These are phyloP conservation scores for Eilema sororculum DNA, from an alignment of 2,888 invertebrate species.

Conservation along the genomic window DNA sequence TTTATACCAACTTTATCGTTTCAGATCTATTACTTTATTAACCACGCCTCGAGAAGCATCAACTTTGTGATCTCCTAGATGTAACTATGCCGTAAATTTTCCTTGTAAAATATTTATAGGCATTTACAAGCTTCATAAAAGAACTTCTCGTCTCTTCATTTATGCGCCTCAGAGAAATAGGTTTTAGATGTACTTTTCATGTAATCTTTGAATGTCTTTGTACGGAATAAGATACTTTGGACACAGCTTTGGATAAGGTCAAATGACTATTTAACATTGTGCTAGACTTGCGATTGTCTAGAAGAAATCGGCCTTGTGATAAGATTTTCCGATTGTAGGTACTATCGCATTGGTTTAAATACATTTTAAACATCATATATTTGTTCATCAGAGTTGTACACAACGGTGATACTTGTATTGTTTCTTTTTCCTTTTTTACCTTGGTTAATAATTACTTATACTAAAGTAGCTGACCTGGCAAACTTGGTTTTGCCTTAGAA, in stretches of 20 bases:
- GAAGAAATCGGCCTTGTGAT: too few relatives aligned
- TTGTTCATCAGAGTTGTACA: too few relatives aligned
- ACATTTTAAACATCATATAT: too few relatives aligned
- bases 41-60: conserved; percentile 6
- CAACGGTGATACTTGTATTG: too few relatives aligned
- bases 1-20: background rate
- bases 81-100: conserved; percentile 23
- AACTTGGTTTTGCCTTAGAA: too few relatives aligned
- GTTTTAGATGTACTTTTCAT: background rate
- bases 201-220: background rate
- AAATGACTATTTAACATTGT: background rate
- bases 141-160: background rate
- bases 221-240: background rate
- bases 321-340: too few relatives aligned
- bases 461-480: too few relatives aligned
- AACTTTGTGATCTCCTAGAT: conserved; percentile 12
- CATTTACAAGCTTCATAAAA: conserved; percentile 20
- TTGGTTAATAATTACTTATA: too few relatives aligned
- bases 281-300: background rate
- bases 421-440: too few relatives aligned
- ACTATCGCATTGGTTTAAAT: too few relatives aligned
- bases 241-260: background rate
- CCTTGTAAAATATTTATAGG: conserved; percentile 34
- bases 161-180: background rate
- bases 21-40: conserved; percentile 5